Base-by-base conservation (phyloP, 2,888 invertebrate genomes). In the Eustalomyia histrio region DNA sequence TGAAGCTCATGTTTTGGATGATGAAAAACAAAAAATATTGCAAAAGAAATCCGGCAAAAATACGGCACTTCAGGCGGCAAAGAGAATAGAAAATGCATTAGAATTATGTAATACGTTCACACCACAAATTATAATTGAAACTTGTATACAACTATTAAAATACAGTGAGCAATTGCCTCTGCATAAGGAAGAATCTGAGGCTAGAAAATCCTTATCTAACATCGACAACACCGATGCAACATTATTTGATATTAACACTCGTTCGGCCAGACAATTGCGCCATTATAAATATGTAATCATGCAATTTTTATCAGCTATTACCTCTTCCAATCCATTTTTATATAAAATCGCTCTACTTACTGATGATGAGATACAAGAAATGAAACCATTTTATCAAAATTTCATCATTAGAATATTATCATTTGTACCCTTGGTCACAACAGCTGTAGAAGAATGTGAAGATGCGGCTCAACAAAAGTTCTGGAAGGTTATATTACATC, bases 211-310 rank as follows among this genome's bases (percentile, higher is more conserved):
- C 0, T 5, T 43, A 1, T 16, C 4, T 3, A 76, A n/a, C 68
- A 65, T 8, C 5, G 87, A 89, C 0, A 90, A 71, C 3, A 43
- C 90, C 88, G 91, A 91, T 7, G 89, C 90, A 1, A 90, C 90
- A 18, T 91, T 95, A 63, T 95, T 95, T 83, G 93, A 94, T 86
- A 91, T 95, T 0, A 92, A 92, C 8, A 91, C 92, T 0, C 94
- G 94, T 84, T 93, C 93, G 0, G 92, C 94, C 0, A 95, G 95
- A 86, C 95, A 97, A 84, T 91, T 97, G 68, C 92, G 96, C 2
- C 96, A 97, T 88, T 97, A 95, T 88, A 97, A 96, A 90, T 97
- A 96, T 86, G 92, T 94, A 0, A 91, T 95, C 24, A 91, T 97
- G 17, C 94, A 94, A 29, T 95, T 96, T 84, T 92, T 96, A 64